Evolutionary conservation across 92 coral and sea anemone genomes (phyloP).

Genomic region (Parazoanthus darwini): DNA sequence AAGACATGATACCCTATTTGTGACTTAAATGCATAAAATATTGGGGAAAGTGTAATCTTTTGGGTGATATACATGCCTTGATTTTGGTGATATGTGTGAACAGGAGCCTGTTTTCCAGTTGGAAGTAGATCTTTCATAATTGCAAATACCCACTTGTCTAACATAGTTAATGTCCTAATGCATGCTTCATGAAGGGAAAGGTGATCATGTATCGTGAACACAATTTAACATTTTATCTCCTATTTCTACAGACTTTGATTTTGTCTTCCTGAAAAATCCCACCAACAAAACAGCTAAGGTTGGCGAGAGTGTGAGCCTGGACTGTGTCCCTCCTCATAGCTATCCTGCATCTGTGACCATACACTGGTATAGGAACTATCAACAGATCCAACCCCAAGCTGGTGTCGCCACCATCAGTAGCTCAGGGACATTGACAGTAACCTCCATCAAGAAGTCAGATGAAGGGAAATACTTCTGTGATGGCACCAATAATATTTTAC

Average conservation of each 20-base stretch:
- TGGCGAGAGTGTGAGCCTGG: constrained; percentile 65
- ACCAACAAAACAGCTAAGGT: constrained; percentile 69
- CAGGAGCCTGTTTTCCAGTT: too few relatives aligned
- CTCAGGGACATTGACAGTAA: constrained; percentile 73
- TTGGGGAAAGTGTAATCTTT: too few relatives aligned
- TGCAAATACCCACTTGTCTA: too few relatives aligned
- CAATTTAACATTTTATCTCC: not conserved
- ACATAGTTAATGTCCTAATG: not conserved
- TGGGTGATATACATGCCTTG: too few relatives aligned
- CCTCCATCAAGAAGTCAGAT: constrained; percentile 76
- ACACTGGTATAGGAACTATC: constrained; percentile 87
- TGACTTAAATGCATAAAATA: too few relatives aligned
- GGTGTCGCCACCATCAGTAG: constrained; percentile 59
- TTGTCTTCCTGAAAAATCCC: constrained; percentile 70
- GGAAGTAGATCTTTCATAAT: too few relatives aligned
- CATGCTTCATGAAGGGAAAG: not conserved
- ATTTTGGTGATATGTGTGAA: too few relatives aligned
- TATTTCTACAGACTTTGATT: constrained; percentile 77
- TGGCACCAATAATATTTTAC: constrained; percentile 60
- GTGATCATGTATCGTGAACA: not conserved
- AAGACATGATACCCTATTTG: too few relatives aligned
- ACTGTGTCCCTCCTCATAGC: constrained; percentile 80
- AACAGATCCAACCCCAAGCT: constrained; percentile 53
- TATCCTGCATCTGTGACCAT: constrained; percentile 69
- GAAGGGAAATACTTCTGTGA: constrained; percentile 94